Percentiles rank a stretch among this genome's conserved stretches.
These are phyloP conservation scores for Tragelaphus scriptus DNA, from an alignment of 2,113 vertebrate genomes.

Conservation along the genomic window DNA sequence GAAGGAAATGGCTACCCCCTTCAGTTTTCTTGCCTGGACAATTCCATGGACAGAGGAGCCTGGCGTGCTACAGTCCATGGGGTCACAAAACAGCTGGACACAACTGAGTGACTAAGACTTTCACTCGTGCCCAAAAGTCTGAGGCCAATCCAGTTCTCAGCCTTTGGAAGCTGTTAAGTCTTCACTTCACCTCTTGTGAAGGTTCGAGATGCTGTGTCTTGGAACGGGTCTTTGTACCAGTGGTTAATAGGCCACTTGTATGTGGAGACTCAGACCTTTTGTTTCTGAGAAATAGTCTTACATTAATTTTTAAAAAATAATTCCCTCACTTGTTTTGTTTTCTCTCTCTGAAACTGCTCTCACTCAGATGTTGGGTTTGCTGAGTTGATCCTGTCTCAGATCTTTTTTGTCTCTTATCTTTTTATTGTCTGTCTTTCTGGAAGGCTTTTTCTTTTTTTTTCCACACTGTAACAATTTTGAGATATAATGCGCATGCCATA, in stretches of 20 bases:
- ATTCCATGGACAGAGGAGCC: not conserved
- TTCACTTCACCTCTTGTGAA: not conserved
- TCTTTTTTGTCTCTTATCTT: not conserved
- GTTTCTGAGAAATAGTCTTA: not conserved
- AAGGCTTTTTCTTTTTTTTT: not conserved
- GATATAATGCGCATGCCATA: not conserved
- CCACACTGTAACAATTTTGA: not conserved
- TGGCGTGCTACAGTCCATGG: rapidly evolving
- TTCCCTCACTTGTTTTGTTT: not conserved
- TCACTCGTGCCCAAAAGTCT: not conserved
- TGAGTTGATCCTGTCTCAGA: not conserved
- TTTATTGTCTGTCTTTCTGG: not conserved
- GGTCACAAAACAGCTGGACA: not conserved
- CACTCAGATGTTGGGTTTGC: not conserved
- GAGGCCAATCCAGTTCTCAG: not conserved
- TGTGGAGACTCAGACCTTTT: not conserved
- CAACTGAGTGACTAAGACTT: not conserved
- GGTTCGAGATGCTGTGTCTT: not conserved
- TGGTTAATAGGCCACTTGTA: not conserved
- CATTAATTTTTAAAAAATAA: not conserved
- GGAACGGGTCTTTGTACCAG: not conserved
- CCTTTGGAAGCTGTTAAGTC: not conserved
- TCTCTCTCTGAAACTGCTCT: not conserved
- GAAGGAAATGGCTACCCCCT: not conserved
- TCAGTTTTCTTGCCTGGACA: not conserved